A percentile compares a stretch with the other conserved stretches of the same genome.
phyloP scores from a whole-genome alignment of 2,797 vertebrate genomes.

The Phalanger gymnotis region DNA sequence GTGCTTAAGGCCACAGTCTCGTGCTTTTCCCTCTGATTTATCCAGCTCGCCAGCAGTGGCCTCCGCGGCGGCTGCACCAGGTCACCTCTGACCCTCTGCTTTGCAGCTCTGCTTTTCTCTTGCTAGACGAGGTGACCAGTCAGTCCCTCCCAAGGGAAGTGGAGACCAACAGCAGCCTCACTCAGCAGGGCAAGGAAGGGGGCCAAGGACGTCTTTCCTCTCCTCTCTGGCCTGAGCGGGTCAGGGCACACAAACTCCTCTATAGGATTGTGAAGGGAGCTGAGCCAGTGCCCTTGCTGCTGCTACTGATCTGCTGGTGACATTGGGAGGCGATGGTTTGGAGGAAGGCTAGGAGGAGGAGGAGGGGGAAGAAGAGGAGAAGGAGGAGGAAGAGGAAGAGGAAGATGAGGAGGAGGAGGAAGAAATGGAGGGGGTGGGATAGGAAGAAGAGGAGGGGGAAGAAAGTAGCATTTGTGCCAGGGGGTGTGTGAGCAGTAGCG shows the following conservation, averaged over 20 bases:
- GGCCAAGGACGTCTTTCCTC: not conserved
- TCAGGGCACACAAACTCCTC: conserved; percentile 34
- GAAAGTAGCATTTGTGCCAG: conserved; percentile 50
- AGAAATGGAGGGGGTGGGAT: not conserved
- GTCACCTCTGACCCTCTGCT: conserved; percentile 66
- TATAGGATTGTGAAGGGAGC: conserved; percentile 25
- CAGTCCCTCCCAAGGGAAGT: not conserved
- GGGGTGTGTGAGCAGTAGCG: conserved; percentile 66
- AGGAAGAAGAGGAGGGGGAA: conserved; percentile 20
- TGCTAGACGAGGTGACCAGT: not conserved
- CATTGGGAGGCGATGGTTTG: conserved; percentile 65
- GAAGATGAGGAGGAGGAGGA: conserved; percentile 1
- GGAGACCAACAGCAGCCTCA: not conserved
- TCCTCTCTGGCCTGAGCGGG: not conserved
- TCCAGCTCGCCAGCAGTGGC: not conserved
- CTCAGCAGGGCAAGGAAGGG: not conserved
- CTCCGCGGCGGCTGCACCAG: conserved; percentile 45
- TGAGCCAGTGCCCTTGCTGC: conserved; percentile 41
- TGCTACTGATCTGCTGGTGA: conserved; percentile 54
- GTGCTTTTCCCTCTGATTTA: not conserved
- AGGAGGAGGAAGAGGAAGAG: not conserved
- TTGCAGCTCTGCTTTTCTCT: conserved; percentile 28
- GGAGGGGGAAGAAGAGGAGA: conserved; percentile 5
- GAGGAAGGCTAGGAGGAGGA: not conserved
- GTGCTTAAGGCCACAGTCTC: conserved; percentile 44